Base-by-base conservation (phyloP, 2,888 invertebrate genomes). In the Drosophila subquinaria region DNA sequence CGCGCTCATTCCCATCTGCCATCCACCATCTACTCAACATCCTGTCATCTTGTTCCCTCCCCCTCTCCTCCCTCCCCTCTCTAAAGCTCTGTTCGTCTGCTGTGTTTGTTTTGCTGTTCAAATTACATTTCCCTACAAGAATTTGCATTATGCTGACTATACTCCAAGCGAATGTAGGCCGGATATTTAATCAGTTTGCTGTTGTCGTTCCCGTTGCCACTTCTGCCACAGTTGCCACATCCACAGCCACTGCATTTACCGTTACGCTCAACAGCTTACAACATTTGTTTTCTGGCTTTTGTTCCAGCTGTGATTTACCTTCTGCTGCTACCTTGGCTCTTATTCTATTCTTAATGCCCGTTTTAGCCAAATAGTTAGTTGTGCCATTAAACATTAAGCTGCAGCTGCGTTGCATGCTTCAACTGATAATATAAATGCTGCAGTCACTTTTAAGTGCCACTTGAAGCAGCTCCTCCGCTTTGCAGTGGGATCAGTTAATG, bases 161-260 rank as follows among this genome's bases (percentile, higher is more conserved):
- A 45, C 63, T 51, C 45, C 55, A 27, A n/a, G 76, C 72, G 50
- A 64, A 79, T 87, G 62, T 68, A 70, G 73, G 62, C 87, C 90
- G 86, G 90, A 86, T 86, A 89, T 86, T 86, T 89, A 89, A 86
- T 89, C 86, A 88, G 89, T 79, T 76, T 69, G 72, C 64, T 66
- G 69, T 50, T 40, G 56, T 69, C 61, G 64, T 55, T 70, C 69
- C 68, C 64, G 13, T 8, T 30, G 17, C 42, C 15, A 4, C 4
- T 8, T 13, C 9, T 45, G 15, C 38, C 33, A 15, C 60, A 27
- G 5, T 27, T 6, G 5, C 27, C 27, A 17, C 30, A 17, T 20
- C 15, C 4, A 17, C 45, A 30, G n/a, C n/a, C 15, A 40, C 40
- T 63, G 65, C 66, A 65, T 51, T 69, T 79, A 79, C 76, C 66